These are phyloP conservation scores for Acleris sparsana DNA, from an alignment of 2,888 invertebrate species.

Conservation along the genomic window DNA sequence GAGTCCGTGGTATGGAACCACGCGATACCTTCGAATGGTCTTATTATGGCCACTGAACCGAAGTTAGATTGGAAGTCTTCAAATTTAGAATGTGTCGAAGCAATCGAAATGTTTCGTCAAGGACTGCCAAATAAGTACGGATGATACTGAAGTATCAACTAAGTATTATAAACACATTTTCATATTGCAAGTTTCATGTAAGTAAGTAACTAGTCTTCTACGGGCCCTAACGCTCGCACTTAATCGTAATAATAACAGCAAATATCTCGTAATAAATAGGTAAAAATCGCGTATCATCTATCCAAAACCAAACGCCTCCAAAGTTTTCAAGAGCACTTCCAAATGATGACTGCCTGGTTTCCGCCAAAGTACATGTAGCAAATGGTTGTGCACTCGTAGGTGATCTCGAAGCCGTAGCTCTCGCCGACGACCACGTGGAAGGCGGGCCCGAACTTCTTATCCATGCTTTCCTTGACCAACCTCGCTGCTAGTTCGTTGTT, in stretches of 20 bases:
- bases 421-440: slow-evolving; percentile 99
- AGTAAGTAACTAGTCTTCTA: too few relatives aligned
- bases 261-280: not conserved
- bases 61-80: too few relatives aligned
- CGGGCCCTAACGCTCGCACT: too few relatives aligned
- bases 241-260: not conserved
- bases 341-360: slow-evolving; percentile 93
- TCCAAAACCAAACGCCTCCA: not conserved
- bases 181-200: too few relatives aligned
- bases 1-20: too few relatives aligned
- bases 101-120: too few relatives aligned
- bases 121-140: too few relatives aligned
- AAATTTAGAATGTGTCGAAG: too few relatives aligned
- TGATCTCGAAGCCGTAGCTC: slow-evolving; percentile 96
- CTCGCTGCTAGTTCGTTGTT: slow-evolving; percentile 96
- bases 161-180: too few relatives aligned
- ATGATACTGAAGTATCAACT: too few relatives aligned
- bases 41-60: too few relatives aligned
- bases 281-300: not conserved
- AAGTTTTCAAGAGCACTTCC: slow-evolving; percentile 91
- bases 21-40: too few relatives aligned
- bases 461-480: slow-evolving; percentile 97
- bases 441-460: slow-evolving; percentile 96
- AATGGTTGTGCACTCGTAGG: slow-evolving; percentile 94
- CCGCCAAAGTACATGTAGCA: slow-evolving; percentile 96